Evolutionary conservation across 2,113 vertebrate genomes (phyloP).

Genomic region (Smithornis capensis): DNA sequence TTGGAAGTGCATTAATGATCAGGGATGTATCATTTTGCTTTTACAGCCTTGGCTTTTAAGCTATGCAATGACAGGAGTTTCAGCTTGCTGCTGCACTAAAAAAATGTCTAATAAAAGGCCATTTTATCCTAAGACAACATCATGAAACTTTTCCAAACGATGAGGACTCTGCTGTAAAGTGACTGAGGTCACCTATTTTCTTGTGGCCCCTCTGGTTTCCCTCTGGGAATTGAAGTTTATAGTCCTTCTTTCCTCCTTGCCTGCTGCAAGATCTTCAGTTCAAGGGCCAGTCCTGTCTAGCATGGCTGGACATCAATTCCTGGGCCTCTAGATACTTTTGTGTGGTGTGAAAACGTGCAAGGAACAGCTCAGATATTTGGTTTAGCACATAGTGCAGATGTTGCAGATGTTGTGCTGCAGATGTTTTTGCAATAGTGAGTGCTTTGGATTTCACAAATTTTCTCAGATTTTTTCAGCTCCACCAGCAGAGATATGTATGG

Average conservation of each 20-base stretch:
- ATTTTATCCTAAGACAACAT: not conserved
- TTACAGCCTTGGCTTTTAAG: constrained; percentile 11
- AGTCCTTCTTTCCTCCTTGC: not conserved
- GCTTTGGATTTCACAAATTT: not conserved
- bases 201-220: not conserved
- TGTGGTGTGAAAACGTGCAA: not conserved
- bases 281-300: not conserved
- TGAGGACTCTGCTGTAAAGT: not conserved
- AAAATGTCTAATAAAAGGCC: not conserved
- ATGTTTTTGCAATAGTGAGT: not conserved
- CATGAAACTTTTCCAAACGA: not conserved
- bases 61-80: not conserved
- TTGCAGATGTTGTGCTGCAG: not conserved
- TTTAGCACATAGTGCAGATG: not conserved
- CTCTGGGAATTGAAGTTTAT: not conserved
- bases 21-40: not conserved
- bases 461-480: not conserved
- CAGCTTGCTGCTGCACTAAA: not conserved
- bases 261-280: not conserved
- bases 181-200: not conserved
- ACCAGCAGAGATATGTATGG: not conserved
- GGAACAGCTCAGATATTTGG: not conserved
- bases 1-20: constrained; percentile 1
- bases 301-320: not conserved
- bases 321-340: not conserved